Evolutionary conservation across 2,888 invertebrate genomes (phyloP).

Genomic region (Lycaena phlaeas): DNA sequence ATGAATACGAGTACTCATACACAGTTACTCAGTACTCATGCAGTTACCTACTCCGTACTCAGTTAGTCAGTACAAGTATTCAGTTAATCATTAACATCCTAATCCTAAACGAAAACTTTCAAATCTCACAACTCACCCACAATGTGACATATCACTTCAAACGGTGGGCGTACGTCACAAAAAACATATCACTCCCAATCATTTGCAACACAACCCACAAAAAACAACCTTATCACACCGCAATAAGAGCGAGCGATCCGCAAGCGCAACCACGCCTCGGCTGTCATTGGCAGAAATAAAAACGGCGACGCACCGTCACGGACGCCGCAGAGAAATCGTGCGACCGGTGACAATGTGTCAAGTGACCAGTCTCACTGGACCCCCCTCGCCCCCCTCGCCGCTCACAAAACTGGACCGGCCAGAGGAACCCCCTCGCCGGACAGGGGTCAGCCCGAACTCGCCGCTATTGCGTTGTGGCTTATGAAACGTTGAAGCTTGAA

Average conservation of each 20-base stretch:
- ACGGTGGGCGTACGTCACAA: slow-evolving; percentile 65
- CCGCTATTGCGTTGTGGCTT: slow-evolving; percentile 59
- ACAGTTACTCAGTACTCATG: too few relatives aligned
- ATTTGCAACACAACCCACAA: slow-evolving; percentile 25
- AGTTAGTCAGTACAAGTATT: too few relatives aligned
- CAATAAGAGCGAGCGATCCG: slow-evolving; percentile 40
- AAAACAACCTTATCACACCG: slow-evolving; percentile 32
- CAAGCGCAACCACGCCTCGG: slow-evolving; percentile 62
- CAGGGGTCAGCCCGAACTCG: slow-evolving; percentile 36
- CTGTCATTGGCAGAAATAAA: slow-evolving; percentile 74
- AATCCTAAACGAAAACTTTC: too few relatives aligned
- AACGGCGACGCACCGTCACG: slow-evolving; percentile 70
- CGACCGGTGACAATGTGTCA: slow-evolving; percentile 67
- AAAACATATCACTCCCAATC: slow-evolving; percentile 70
- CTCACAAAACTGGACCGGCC: slow-evolving; percentile 13
- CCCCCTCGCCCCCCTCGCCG: slow-evolving; percentile 28
- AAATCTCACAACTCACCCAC: too few relatives aligned
- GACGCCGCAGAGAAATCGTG: slow-evolving; percentile 67
- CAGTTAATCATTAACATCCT: too few relatives aligned
- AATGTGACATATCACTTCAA: too few relatives aligned
- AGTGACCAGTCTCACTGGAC: slow-evolving; percentile 34
- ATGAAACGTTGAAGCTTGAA: slow-evolving; percentile 68
- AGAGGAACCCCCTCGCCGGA: slow-evolving; percentile 20
- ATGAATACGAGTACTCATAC: too few relatives aligned
- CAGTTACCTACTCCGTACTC: too few relatives aligned